Conservation (phyloP, 2,888 invertebrate species). For the Drosophila prolongata region DNA sequence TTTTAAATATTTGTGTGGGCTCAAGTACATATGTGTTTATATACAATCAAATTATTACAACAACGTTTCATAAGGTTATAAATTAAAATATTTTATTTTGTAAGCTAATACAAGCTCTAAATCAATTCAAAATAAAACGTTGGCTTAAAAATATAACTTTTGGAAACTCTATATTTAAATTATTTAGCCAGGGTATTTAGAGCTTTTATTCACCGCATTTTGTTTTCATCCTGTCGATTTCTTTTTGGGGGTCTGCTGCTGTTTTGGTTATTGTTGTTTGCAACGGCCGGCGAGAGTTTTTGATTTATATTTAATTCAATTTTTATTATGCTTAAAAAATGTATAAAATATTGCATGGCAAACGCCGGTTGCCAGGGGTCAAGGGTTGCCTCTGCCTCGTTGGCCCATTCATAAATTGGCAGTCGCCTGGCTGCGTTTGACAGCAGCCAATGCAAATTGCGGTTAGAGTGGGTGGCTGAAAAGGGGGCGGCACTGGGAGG, state of each 20-base stretch:
- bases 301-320: conserved; percentile 80
- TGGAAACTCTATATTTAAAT: background rate
- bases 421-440: conserved; percentile 70
- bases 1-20: too few species aligned
- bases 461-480: conserved; percentile 37
- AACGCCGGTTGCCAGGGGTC: conserved; percentile 47
- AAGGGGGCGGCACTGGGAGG: background rate
- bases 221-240: conserved; percentile 21
- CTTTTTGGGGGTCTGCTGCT: conserved; percentile 24
- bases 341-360: conserved; percentile 72
- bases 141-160: too few species aligned
- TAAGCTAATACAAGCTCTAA: too few species aligned
- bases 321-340: conserved; percentile 78
- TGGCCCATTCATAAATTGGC: conserved; percentile 72
- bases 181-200: background rate
- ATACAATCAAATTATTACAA: too few species aligned
- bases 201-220: background rate
- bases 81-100: too few species aligned
- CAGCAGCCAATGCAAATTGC: conserved; percentile 75
- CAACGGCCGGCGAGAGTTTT: conserved; percentile 20
- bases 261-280: conserved; percentile 23
- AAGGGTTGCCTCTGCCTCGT: conserved; percentile 34
- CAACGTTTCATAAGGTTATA: too few species aligned
- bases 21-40: too few species aligned
- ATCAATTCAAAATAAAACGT: too few species aligned